Evolutionary conservation across 2,888 invertebrate genomes (phyloP).

Genomic region (Ceramica pisi): DNA sequence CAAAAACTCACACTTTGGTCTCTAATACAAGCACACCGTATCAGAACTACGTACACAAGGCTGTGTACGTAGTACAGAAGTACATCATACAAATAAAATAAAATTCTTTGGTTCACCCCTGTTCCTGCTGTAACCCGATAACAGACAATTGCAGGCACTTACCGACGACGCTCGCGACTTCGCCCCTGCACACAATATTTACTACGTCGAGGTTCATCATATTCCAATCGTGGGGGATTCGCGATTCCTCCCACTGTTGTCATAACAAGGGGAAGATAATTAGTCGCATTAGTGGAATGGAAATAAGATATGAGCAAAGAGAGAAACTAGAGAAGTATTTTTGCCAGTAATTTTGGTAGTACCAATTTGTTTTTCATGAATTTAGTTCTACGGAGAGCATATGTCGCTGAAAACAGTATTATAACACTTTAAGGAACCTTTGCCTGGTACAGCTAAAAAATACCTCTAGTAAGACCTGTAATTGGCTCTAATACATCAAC

Average conservation of each 20-base stretch:
- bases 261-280: constrained; percentile 28
- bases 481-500: no score
- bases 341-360: no score
- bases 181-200: constrained; percentile 49
- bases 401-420: neutral
- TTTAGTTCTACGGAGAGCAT: neutral
- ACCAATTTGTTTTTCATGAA: no score
- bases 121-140: constrained; percentile 72
- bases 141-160: constrained; percentile 74
- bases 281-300: constrained; percentile 43
- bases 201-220: constrained; percentile 51
- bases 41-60: no score
- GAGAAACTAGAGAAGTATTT: neutral
- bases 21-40: no score
- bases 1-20: no score
- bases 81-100: neutral
- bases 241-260: constrained; percentile 34
- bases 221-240: constrained; percentile 37
- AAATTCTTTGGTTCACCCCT: constrained; percentile 41
- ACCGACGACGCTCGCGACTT: constrained; percentile 52
- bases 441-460: no score
- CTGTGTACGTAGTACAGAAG: no score
- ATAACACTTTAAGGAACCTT: no score
- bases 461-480: no score
- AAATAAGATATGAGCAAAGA: constrained; percentile 22